Percentiles rank a stretch among this genome's conserved stretches.
phyloP scores from a whole-genome alignment of 2,113 vertebrate species.

The Columbina picui region DNA sequence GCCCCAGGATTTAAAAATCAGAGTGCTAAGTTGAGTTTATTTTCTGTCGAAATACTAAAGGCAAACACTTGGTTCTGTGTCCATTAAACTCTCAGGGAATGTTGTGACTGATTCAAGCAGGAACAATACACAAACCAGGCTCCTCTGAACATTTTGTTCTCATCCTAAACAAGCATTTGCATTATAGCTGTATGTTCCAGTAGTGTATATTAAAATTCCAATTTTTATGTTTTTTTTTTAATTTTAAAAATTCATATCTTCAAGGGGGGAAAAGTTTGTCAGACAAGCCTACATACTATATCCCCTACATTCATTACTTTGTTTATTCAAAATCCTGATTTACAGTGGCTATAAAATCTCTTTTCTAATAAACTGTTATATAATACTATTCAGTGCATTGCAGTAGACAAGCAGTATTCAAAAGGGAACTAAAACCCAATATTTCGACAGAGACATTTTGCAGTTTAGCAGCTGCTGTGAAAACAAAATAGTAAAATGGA shows the following conservation, averaged over 20 bases:
- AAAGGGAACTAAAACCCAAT: constrained; percentile 17
- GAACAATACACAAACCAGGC: background rate
- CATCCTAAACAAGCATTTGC: background rate
- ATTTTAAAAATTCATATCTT: background rate
- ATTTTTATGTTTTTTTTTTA: background rate
- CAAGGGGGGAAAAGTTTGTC: background rate
- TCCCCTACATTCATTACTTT: background rate
- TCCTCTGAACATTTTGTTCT: background rate
- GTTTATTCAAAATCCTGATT: constrained; percentile 49
- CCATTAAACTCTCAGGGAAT: background rate
- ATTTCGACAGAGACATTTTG: constrained; percentile 38
- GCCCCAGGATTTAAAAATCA: background rate
- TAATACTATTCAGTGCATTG: constrained; percentile 24
- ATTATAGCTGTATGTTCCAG: background rate
- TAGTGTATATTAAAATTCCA: background rate
- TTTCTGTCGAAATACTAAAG: constrained; percentile 5
- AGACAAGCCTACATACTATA: background rate
- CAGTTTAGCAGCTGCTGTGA: constrained; percentile 16
- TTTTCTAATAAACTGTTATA: constrained; percentile 46
- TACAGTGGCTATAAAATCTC: background rate
- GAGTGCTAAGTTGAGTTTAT: background rate
- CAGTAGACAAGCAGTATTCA: constrained; percentile 30
- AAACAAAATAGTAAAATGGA: constrained; percentile 45
- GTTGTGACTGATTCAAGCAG: background rate
- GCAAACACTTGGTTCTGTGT: background rate